phyloP scores from a whole-genome alignment of 2,113 vertebrate species.

The Dromiciops gliroides region DNA sequence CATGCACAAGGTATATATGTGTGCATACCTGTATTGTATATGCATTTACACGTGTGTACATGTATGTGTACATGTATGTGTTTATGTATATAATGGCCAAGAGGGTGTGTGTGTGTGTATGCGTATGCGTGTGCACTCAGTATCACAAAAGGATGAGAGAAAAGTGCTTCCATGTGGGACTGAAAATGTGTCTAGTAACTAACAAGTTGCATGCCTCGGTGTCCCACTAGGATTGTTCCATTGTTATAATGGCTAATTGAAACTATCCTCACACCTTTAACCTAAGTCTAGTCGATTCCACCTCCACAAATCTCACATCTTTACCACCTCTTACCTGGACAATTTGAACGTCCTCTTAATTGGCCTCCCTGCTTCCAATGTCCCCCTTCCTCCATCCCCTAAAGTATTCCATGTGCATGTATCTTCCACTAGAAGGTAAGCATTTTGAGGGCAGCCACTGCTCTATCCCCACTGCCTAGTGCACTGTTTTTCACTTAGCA shows the following conservation, averaged over 20 bases:
- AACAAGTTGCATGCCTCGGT: no score
- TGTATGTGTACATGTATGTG: neutral
- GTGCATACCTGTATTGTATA: neutral
- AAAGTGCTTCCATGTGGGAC: neutral
- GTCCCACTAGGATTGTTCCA: neutral
- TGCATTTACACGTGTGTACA: neutral
- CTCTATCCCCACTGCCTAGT: neutral
- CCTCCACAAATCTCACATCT: neutral
- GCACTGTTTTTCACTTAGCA: neutral
- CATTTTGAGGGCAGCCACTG: neutral
- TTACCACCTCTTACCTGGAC: neutral
- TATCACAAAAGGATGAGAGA: neutral
- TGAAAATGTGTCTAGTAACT: neutral
- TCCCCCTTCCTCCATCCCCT: neutral
- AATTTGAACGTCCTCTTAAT: neutral
- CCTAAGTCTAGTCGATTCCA: neutral
- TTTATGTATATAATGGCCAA: neutral
- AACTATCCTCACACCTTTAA: neutral
- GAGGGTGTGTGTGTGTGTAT: neutral
- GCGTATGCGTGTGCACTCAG: neutral
- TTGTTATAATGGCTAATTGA: neutral
- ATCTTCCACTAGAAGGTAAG: neutral
- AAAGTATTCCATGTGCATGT: neutral
- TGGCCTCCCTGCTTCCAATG: neutral
- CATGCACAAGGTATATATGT: neutral